A percentile compares a stretch with the other conserved stretches of the same genome.
These are phyloP conservation scores for Agrotis exclamationis DNA, from an alignment of 2,888 invertebrate species.

Conservation along the genomic window DNA sequence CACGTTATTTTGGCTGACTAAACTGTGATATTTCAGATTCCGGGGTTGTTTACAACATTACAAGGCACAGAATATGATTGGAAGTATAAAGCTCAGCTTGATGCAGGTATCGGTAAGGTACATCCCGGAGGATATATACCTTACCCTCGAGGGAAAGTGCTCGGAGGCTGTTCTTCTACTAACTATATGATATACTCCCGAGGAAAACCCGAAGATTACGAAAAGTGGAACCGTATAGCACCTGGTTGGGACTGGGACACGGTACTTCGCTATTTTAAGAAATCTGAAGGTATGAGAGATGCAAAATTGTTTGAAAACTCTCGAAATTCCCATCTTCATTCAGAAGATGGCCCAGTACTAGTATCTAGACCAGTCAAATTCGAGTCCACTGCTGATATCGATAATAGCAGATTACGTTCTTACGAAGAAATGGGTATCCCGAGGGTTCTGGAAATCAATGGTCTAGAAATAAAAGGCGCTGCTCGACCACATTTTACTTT, in stretches of 20 bases:
- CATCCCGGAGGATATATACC: constrained; percentile 64
- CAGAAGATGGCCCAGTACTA: constrained; percentile 74
- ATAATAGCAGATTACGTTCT: constrained; percentile 70
- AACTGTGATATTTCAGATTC: constrained; percentile 70
- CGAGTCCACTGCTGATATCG: constrained; percentile 64
- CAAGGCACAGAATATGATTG: constrained; percentile 75
- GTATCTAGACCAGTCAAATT: constrained; percentile 72
- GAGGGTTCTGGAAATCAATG: constrained; percentile 74
- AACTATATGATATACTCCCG: constrained; percentile 77
- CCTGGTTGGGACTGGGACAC: constrained; percentile 79
- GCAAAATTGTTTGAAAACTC: constrained; percentile 66
- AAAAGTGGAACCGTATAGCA: constrained; percentile 72
- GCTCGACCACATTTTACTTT: constrained; percentile 75
- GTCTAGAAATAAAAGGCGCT: constrained; percentile 70
- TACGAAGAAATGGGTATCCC: constrained; percentile 76
- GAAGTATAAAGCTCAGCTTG: constrained; percentile 69
- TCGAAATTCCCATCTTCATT: constrained; percentile 72
- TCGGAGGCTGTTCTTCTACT: constrained; percentile 76
- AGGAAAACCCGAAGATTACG: constrained; percentile 76
- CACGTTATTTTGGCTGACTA: neutral
- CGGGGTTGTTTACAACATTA: constrained; percentile 73
- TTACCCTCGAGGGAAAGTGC: constrained; percentile 75
- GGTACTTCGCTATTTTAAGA: constrained; percentile 76
- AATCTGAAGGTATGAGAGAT: constrained; percentile 78
- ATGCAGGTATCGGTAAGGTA: constrained; percentile 68